Evolutionary conservation across 2,888 invertebrate genomes (phyloP).

Genomic region (Coremacera marginata): DNA sequence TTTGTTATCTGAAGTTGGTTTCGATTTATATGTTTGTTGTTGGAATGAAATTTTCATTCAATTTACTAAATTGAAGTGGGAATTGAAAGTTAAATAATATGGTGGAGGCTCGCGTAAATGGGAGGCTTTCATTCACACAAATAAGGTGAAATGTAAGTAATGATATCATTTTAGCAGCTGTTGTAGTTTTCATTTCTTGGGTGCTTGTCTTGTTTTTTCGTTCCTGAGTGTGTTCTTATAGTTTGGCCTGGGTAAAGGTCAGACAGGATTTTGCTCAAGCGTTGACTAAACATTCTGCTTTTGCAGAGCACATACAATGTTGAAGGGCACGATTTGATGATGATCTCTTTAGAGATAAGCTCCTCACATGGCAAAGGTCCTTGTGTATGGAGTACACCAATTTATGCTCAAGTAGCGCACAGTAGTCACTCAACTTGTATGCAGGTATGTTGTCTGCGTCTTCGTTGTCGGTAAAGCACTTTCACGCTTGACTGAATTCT

Average conservation of each 20-base stretch:
- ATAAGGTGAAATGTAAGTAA: constrained; percentile 62
- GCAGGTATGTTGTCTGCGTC: not conserved
- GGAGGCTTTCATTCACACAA: constrained; percentile 45
- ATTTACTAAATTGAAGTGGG: constrained; percentile 68
- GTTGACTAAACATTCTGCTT: too few relatives aligned
- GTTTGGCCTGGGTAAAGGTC: too few relatives aligned
- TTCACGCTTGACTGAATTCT: constrained; percentile 9
- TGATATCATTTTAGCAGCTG: constrained; percentile 55
- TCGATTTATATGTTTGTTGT: constrained; percentile 29
- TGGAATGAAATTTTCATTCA: constrained; percentile 62
- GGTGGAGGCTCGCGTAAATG: constrained; percentile 51
- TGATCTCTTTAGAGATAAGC: too few relatives aligned
- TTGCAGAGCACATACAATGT: too few relatives aligned
- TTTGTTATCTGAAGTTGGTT: constrained; percentile 26
- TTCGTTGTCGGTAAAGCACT: constrained; percentile 14
- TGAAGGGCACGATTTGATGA: too few relatives aligned
- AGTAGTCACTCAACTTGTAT: constrained; percentile 11
- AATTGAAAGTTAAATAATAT: constrained; percentile 65
- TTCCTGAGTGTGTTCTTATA: not conserved
- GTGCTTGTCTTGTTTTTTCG: not conserved
- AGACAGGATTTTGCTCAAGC: too few relatives aligned
- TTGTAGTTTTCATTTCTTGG: not conserved
- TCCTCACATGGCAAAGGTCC: too few relatives aligned
- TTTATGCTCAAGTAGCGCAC: constrained; percentile 29
- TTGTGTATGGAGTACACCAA: constrained; percentile 39